Evolutionary conservation across 64 coral and sea anemone genomes (phyloP).

Genomic region (Dendrophyllia cribrosa): DNA sequence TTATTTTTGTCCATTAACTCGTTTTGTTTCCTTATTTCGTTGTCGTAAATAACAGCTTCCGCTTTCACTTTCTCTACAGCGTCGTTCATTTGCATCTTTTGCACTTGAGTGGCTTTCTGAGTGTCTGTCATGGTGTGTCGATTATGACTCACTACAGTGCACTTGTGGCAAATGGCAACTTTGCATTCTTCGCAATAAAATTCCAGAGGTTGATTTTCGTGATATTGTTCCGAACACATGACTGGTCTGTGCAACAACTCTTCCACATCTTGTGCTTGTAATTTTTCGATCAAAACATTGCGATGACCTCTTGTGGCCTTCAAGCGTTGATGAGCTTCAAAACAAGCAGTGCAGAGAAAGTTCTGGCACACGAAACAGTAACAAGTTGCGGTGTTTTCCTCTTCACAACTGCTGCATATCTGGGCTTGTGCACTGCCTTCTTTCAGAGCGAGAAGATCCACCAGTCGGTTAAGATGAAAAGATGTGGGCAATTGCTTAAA

Average conservation of each 20-base stretch:
- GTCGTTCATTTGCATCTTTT: background rate
- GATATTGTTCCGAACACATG: constrained; percentile 11
- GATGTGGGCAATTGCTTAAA: too few relatives aligned
- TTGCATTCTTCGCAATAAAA: constrained; percentile 35
- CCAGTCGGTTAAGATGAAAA: too few relatives aligned
- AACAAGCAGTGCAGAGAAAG: too few relatives aligned
- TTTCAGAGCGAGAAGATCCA: too few relatives aligned
- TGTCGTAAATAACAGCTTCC: background rate
- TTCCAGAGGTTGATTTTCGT: background rate
- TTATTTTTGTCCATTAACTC: too few relatives aligned
- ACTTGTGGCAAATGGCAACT: constrained; percentile 15
- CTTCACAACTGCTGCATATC: too few relatives aligned
- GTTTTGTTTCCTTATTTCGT: background rate
- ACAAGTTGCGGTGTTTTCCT: too few relatives aligned
- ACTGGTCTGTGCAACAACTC: background rate
- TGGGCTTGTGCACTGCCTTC: too few relatives aligned
- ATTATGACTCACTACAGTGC: background rate
- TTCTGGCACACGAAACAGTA: too few relatives aligned
- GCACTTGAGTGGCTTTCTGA: background rate
- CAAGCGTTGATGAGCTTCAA: too few relatives aligned
- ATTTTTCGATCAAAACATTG: background rate
- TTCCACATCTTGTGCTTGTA: constrained; percentile 19
- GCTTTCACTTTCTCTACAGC: background rate
- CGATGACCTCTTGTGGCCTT: too few relatives aligned
- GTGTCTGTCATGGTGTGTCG: background rate